Percentiles rank a stretch among this genome's conserved stretches.
Evolutionary conservation across 2,113 vertebrate genomes (phyloP).

Genomic region (Gallinago paraguaiae): DNA sequence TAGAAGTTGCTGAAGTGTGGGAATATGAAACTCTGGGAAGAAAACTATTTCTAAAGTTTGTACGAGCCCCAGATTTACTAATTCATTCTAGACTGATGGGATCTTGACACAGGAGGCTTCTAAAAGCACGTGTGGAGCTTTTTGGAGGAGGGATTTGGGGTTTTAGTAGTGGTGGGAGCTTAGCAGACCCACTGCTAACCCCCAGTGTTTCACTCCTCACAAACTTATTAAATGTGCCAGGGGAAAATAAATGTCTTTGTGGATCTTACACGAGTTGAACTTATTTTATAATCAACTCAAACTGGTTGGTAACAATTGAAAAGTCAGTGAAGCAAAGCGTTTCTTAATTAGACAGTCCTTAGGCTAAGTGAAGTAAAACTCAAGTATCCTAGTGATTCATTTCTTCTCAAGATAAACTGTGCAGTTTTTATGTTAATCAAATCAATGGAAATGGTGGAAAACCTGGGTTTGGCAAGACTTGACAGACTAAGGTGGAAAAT

Average conservation of each 20-base stretch:
- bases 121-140: neutral
- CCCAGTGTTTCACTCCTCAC: neutral
- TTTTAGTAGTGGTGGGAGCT: neutral
- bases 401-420: neutral
- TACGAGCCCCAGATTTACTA: neutral
- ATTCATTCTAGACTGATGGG: neutral
- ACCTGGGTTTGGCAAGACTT: neutral
- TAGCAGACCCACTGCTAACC: neutral
- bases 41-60: neutral
- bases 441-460: neutral
- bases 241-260: neutral
- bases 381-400: neutral
- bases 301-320: neutral
- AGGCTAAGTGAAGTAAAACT: constrained; percentile 9
- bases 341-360: constrained; percentile 10
- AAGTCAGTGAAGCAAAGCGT: neutral
- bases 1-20: neutral
- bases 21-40: neutral
- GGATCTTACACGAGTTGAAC: neutral
- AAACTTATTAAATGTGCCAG: neutral
- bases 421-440: constrained; percentile 2
- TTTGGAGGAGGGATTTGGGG: neutral
- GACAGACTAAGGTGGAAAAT: neutral
- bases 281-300: neutral
- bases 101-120: neutral